Base-by-base conservation (phyloP, 2,888 invertebrate species). In the Cosmia pyralina region DNA sequence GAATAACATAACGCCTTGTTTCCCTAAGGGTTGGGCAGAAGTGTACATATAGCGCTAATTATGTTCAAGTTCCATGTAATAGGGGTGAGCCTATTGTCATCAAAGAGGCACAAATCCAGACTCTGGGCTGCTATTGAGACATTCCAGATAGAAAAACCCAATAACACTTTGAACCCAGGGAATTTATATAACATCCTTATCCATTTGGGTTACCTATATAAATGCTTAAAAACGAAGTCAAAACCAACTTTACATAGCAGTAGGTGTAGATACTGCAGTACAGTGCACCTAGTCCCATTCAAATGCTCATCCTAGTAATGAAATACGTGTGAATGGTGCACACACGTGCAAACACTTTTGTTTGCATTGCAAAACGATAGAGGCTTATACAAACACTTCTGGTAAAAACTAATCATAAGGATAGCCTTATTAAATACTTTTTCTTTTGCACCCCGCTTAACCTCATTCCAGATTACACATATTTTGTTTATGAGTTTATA, bases 351-450 rank as follows among this genome's bases (percentile, higher is more conserved):
- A 38, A 28, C 38, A 63, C 41, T 17, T 63, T 46, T 34, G 46
- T 69, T 63, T 53, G 63, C 10, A 58, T 58, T 69, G 28, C 48
- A 62, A 69, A 69, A 77, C n/a, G 46, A 77, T 22, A 44, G 48
- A 19, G 38, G 5, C 34, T n/a, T 41, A 58, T 41, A 52, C 55
- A 76, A 69, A 77, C 46, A 53, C n/a, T 52, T 48, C 41, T 28
- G 22, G 44, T n/a, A 11, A 46, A 63, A 52, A 7, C 44, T 34
- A 48, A 72, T 72, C 34, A 34, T n/a, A 17, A 46, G 28, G 8
- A 7, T 67, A 38, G 15, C 1, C 11, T 41, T 10, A 28, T 58
- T 59, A 28, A 50, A 52, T 46, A 22, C 17, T n/a, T 46, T 52
- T 7, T 44, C 15, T 22, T 8, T 5, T 44, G 17, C 3, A 10